Conservation (phyloP, 2,113 vertebrate genomes). For the Osmerus mordax region DNA sequence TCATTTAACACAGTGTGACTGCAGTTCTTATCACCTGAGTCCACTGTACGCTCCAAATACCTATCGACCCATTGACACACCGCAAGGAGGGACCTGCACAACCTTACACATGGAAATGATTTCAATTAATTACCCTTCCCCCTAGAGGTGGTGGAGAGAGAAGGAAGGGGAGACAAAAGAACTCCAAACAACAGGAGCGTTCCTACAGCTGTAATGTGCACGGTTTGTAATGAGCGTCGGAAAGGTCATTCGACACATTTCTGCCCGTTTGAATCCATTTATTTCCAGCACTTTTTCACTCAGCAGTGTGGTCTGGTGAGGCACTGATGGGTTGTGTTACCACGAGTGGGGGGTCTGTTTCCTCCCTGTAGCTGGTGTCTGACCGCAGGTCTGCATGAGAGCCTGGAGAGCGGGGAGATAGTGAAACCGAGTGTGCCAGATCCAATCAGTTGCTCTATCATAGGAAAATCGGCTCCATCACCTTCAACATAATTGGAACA, state of each 20-base stretch:
- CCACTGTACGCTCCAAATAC: conserved; percentile 64
- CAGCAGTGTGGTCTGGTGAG: conserved; percentile 52
- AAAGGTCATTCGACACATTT: conserved; percentile 79
- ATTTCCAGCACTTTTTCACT: conserved; percentile 71
- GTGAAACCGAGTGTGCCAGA: conserved; percentile 65
- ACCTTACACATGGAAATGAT: conserved; percentile 71
- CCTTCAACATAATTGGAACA: conserved; percentile 68
- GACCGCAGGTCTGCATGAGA: conserved; percentile 61
- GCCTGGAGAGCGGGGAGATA: conserved; percentile 54
- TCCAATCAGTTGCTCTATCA: conserved; percentile 65
- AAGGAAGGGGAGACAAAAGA: conserved; percentile 44
- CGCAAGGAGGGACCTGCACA: conserved; percentile 58
- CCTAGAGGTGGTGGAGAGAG: conserved; percentile 51
- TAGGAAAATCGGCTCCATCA: conserved; percentile 66
- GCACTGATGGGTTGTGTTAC: conserved; percentile 61
- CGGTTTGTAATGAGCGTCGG: conserved; percentile 67
- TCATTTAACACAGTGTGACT: conserved; percentile 67
- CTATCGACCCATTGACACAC: conserved; percentile 69
- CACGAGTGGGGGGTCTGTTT: conserved; percentile 59
- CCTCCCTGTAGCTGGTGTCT: conserved; percentile 50
- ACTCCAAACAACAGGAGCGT: conserved; percentile 63
- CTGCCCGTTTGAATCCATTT: conserved; percentile 73
- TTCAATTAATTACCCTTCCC: conserved; percentile 73
- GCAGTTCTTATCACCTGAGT: conserved; percentile 69
- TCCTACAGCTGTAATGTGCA: conserved; percentile 59